These are phyloP conservation scores for Caenorhabditis doughertyi DNA, from an alignment of 2,888 invertebrate genomes.

Conservation along the genomic window DNA sequence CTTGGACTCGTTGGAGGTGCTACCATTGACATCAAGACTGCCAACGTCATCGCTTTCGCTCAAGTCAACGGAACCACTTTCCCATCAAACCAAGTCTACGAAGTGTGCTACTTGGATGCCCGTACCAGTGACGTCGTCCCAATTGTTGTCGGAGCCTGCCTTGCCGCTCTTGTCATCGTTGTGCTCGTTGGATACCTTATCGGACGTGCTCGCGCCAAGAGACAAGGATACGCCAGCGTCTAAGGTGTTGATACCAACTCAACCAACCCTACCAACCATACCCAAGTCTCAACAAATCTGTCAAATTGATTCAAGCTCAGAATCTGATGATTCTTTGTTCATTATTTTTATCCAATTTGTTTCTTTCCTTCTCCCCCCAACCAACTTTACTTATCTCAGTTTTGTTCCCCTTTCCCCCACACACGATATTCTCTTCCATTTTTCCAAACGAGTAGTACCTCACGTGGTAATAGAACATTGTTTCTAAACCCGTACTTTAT, in stretches of 20 bases:
- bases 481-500: conserved; percentile 51
- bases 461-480: conserved; percentile 60
- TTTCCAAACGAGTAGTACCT: conserved; percentile 59
- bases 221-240: conserved; percentile 82
- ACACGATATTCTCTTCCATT: conserved; percentile 55
- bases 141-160: conserved; percentile 95
- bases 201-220: conserved; percentile 87
- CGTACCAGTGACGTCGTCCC: conserved; percentile 90
- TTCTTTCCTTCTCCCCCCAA: neutral
- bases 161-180: conserved; percentile 92
- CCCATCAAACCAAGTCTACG: conserved; percentile 74
- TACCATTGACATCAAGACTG: conserved; percentile 70
- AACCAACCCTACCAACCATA: neutral
- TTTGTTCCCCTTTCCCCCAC: neutral
- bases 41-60: conserved; percentile 77
- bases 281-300: too few species aligned
- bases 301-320: conserved; percentile 4
- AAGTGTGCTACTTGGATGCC: conserved; percentile 77
- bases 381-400: conserved; percentile 49
- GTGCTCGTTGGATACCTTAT: conserved; percentile 95
- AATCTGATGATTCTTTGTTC: conserved; percentile 45
- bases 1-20: conserved; percentile 75
- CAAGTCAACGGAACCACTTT: conserved; percentile 65
- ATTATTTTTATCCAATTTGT: conserved; percentile 1
- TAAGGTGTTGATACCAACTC: conserved; percentile 65